Conservation (phyloP, 2,797 vertebrate species). For the Vultur gryphus region DNA sequence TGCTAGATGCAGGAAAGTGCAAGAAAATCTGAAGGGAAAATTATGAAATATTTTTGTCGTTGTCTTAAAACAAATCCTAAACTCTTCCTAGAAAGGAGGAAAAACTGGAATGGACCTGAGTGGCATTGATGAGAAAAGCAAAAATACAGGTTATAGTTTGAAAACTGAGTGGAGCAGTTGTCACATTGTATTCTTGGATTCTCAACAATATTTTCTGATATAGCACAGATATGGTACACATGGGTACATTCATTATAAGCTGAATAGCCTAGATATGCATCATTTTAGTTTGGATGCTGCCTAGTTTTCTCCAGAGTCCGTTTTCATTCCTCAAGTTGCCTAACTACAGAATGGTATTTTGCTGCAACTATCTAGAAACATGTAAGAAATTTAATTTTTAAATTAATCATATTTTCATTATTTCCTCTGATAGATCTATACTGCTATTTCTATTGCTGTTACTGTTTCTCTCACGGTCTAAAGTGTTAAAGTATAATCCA, state of each 20-base stretch:
- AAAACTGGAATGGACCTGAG: neutral
- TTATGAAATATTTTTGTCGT: neutral
- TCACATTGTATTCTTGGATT: neutral
- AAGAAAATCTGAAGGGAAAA: neutral
- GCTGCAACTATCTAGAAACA: neutral
- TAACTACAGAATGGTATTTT: neutral
- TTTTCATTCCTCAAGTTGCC: neutral
- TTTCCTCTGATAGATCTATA: neutral
- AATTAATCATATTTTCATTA: neutral
- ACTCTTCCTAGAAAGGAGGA: neutral
- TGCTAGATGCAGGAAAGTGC: neutral
- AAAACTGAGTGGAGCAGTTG: neutral
- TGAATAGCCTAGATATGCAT: neutral
- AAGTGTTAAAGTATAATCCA: neutral
- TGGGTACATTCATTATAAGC: neutral
- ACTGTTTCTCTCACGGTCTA: neutral
- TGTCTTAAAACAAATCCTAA: neutral
- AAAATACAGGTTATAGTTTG: neutral
- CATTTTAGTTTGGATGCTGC: neutral
- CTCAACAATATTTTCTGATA: neutral
- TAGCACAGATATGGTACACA: neutral
- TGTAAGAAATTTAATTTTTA: neutral
- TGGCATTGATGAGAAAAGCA: neutral
- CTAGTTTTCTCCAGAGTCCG: neutral
- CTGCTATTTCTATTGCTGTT: neutral